These are phyloP conservation scores for Eristalinus aeneus DNA, from an alignment of 2,888 invertebrate genomes.

Conservation along the genomic window DNA sequence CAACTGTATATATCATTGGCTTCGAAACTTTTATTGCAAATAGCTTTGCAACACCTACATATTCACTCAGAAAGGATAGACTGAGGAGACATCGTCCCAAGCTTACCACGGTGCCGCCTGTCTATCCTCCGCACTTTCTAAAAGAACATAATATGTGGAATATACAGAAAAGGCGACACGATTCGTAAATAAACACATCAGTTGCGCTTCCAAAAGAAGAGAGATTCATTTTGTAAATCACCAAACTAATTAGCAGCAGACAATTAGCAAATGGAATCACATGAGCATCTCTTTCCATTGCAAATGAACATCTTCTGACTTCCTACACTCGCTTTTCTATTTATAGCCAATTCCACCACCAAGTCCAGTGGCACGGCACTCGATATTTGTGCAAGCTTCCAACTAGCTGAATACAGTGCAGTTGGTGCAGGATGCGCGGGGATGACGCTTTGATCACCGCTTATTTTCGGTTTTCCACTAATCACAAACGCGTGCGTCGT, in stretches of 20 bases:
- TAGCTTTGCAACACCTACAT: too few relatives aligned
- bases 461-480: constrained; percentile 36
- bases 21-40: too few relatives aligned
- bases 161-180: not conserved
- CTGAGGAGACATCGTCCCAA: too few relatives aligned
- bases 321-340: constrained; percentile 40
- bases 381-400: not conserved
- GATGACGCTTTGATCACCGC: constrained; percentile 21
- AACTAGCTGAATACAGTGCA: not conserved
- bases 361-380: constrained; percentile 15
- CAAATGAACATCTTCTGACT: constrained; percentile 6
- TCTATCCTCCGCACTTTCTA: not conserved
- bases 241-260: constrained; percentile 27
- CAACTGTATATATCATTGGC: too few relatives aligned
- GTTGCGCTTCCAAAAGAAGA: constrained; percentile 18
- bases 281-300: constrained; percentile 19
- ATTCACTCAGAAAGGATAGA: too few relatives aligned
- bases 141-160: not conserved
- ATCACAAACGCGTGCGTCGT: not conserved
- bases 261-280: constrained; percentile 36
- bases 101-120: not conserved
- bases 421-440: not conserved
- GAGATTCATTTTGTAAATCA: constrained; percentile 33
- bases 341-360: constrained; percentile 58
- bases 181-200: constrained; percentile 1